These are phyloP conservation scores for Graptemys geographica DNA, from an alignment of 2,797 vertebrate species.

Conservation along the genomic window DNA sequence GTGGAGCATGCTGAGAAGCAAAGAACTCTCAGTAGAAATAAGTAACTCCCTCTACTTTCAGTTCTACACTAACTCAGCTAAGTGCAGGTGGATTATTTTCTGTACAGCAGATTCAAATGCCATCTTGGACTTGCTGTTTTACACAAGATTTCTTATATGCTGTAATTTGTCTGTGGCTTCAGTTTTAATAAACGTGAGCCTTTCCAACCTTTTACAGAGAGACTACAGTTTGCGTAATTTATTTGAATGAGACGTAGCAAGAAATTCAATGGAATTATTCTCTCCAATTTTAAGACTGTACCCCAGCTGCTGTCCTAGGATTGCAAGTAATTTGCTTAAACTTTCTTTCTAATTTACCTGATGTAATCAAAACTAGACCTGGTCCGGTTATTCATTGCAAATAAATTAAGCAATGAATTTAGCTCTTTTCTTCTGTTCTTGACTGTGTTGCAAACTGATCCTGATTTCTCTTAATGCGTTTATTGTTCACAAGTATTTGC, in stretches of 20 bases:
- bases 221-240: constrained; percentile 22
- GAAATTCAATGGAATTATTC: neutral
- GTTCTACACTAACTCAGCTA: neutral
- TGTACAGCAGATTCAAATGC: constrained; percentile 40
- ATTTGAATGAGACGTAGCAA: constrained; percentile 41
- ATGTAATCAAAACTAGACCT: constrained; percentile 18
- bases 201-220: constrained; percentile 54
- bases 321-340: neutral
- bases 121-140: constrained; percentile 31
- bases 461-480: neutral
- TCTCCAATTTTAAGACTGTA: constrained; percentile 19
- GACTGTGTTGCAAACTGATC: constrained; percentile 11
- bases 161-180: constrained; percentile 13
- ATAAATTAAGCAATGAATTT: constrained; percentile 56
- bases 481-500: neutral
- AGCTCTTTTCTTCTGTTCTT: neutral
- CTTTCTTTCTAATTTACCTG: constrained; percentile 25
- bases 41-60: constrained; percentile 77
- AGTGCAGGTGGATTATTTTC: neutral
- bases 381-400: constrained; percentile 31
- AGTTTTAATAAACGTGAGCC: constrained; percentile 62
- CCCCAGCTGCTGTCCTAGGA: neutral
- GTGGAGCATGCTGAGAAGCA: constrained; percentile 97
- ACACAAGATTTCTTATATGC: constrained; percentile 18
- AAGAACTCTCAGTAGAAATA: constrained; percentile 94